Base-by-base conservation (phyloP, 2,113 vertebrate genomes). In the Etheostoma spectabile region DNA sequence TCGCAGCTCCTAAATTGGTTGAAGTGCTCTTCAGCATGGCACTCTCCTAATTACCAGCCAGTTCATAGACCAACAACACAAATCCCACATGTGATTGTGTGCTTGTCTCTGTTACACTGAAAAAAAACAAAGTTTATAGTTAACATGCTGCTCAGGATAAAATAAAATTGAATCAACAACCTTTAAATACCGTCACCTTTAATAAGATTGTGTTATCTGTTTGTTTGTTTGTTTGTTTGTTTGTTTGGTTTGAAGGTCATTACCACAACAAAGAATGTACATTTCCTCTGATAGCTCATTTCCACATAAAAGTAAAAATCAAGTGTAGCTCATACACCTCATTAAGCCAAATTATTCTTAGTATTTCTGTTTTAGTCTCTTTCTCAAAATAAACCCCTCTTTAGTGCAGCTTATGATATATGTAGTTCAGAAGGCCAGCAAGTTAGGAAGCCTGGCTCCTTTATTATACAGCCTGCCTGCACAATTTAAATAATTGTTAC, bases 261-360 rank as follows among this genome's bases (percentile, higher is more conserved):
- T 90, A 85, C 19, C 86, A 91, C 83, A 91, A 89, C 90, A 93
- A 91, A 92, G 87, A 89, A 77, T 53, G 69, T 56, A 72, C 56
- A 79, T 84, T 90, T 68, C 59, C 51, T 74, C 49, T 71, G 69
- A 88, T 79, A 35, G 62, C 87, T 92, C 53, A 94, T 95, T 94
- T 93, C 62, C 93, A 93, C 84, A 92, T 94, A 75, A 93, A 93
- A 94, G 92, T 86, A 72, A 65, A 84, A 88, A 85, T 86, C 56
- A 72, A 67, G 48, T 80, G 48, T 57, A 76, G 64, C 60, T 80
- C 57, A 57, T 78, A 46, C 53, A 68, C 85, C 84, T 92, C 91
- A 94, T 95, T 93, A 94, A 87, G 74, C 59, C 84, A 80, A 89
- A 87, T 42, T 76, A 86, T 74, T 81, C 63, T 65, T 33, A 46